Percentiles rank a stretch among this genome's conserved stretches.
Conservation (phyloP, 2,113 vertebrate genomes). For the Onychostoma macrolepis region DNA sequence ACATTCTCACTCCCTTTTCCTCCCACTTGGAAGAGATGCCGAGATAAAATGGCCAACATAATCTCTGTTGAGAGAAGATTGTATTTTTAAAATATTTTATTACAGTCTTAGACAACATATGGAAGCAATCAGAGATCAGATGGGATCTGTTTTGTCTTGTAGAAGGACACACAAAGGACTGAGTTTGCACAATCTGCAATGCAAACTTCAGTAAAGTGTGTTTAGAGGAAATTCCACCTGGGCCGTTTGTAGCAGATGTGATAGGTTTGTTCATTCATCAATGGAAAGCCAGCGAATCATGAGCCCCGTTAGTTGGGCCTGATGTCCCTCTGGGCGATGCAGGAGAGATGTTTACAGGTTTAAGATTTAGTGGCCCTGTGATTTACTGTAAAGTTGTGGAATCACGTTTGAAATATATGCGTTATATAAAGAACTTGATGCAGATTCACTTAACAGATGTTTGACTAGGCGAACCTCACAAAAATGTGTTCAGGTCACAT, state of each 20-base stretch:
- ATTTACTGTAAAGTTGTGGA: neutral
- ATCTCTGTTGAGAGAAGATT: neutral
- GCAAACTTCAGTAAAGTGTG: neutral
- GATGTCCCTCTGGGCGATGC: neutral
- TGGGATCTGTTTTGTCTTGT: conserved; percentile 7
- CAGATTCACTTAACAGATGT: conserved; percentile 9
- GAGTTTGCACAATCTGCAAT: conserved; percentile 6
- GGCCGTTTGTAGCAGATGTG: conserved; percentile 14
- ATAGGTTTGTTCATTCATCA: conserved; percentile 45
- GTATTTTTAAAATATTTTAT: neutral
- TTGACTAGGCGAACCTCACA: neutral
- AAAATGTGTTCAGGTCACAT: neutral
- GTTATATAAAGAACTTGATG: neutral
- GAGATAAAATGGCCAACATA: conserved; percentile 2
- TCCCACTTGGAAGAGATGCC: conserved; percentile 42
- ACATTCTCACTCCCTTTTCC: conserved; percentile 28
- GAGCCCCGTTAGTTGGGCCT: neutral
- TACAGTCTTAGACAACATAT: conserved; percentile 53
- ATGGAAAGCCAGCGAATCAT: conserved; percentile 19
- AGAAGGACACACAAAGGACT: conserved; percentile 8
- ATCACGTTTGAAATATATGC: neutral
- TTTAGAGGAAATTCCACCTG: conserved; percentile 4
- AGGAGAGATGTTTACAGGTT: neutral
- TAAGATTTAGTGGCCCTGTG: neutral
- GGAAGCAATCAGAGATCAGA: conserved; percentile 55